A percentile compares a stretch with the other conserved stretches of the same genome.
phyloP scores from a whole-genome alignment of 2,113 vertebrate genomes.

The Piaya cayana region DNA sequence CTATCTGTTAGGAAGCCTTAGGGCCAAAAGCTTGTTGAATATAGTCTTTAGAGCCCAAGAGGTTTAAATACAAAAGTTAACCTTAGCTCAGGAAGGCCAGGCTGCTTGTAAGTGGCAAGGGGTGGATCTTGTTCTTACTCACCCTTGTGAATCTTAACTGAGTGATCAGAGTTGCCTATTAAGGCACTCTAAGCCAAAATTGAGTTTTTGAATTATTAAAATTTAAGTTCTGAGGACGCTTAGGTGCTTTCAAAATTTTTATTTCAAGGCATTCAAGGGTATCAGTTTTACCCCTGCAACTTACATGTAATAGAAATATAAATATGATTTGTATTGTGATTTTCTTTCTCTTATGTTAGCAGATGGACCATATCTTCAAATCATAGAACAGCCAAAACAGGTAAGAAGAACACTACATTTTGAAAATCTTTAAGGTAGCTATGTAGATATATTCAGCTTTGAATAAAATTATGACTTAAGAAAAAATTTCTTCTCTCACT shows the following conservation, averaged over 20 bases:
- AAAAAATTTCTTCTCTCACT: not conserved
- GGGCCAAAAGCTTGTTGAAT: constrained; percentile 3
- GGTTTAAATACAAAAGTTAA: not conserved
- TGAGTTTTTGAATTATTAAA: not conserved
- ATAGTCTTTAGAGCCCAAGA: not conserved
- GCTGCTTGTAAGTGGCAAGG: not conserved
- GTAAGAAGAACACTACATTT: constrained; percentile 65
- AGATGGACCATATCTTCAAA: constrained; percentile 86
- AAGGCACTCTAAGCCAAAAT: not conserved
- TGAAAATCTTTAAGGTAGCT: not conserved
- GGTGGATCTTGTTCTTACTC: not conserved
- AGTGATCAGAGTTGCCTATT: not conserved
- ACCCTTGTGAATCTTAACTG: not conserved
- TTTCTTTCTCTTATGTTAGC: constrained; percentile 66
- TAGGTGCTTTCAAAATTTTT: not conserved
- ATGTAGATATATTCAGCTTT: not conserved
- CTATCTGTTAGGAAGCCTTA: constrained; percentile 6
- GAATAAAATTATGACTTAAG: not conserved
- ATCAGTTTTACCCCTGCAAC: not conserved
- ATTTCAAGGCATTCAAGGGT: not conserved
- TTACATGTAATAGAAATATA: not conserved
- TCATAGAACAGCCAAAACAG: constrained; percentile 91
- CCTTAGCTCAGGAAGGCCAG: constrained; percentile 7
- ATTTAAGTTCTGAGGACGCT: not conserved
- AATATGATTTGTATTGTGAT: not conserved